Evolutionary conservation across 2,113 vertebrate species (phyloP).

Genomic region (Heterochromis multidens): DNA sequence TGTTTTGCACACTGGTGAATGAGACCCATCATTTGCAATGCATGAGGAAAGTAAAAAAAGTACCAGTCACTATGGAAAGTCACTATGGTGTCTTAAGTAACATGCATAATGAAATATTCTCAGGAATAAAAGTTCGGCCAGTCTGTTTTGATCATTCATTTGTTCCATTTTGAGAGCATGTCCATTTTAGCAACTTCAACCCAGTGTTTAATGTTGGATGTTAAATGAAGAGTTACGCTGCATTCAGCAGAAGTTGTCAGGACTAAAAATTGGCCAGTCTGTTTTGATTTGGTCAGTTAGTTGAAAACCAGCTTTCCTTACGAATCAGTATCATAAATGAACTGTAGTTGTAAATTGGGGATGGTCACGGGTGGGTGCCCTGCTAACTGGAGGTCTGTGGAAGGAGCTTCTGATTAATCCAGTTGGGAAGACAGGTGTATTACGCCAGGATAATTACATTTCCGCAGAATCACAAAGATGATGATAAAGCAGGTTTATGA

Average conservation of each 20-base stretch:
- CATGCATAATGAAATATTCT: no score
- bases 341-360: conserved; percentile 37
- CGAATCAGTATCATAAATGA: conserved; percentile 28
- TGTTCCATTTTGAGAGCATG: no score
- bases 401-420: conserved; percentile 36
- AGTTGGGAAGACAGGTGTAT: conserved; percentile 28
- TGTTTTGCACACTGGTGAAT: not conserved
- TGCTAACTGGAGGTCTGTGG: conserved; percentile 18
- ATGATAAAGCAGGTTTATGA: conserved; percentile 21
- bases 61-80: not conserved
- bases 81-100: not conserved
- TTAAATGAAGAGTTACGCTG: not conserved
- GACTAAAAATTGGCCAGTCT: not conserved
- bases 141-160: no score
- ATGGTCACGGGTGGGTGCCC: conserved; percentile 42
- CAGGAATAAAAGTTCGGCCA: no score
- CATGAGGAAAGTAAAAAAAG: not conserved
- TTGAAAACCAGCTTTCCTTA: conserved; percentile 40
- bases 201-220: no score
- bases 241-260: not conserved
- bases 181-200: not conserved
- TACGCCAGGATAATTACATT: conserved; percentile 48
- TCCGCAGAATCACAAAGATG: conserved; percentile 10
- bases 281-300: conserved; percentile 42
- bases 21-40: not conserved